Conservation (phyloP, 2,797 vertebrate genomes). For the Syndactyla subalaris region DNA sequence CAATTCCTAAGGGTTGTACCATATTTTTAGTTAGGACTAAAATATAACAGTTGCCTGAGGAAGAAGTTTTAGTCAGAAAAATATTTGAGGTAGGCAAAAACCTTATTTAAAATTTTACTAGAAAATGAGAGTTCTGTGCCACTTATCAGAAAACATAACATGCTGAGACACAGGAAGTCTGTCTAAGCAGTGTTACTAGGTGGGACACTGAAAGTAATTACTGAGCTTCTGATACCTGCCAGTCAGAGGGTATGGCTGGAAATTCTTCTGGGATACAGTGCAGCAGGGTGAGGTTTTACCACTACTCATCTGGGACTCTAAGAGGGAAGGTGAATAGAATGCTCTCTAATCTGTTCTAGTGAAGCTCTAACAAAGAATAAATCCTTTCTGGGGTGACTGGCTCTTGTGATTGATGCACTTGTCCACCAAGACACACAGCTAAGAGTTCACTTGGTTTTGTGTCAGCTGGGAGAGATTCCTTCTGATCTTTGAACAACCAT, state of each 20-base stretch:
- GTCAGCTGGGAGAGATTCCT: not conserved
- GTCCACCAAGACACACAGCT: not conserved
- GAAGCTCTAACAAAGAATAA: not conserved
- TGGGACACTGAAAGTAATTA: not conserved
- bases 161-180: not conserved
- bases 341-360: not conserved
- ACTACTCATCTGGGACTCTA: not conserved
- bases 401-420: not conserved
- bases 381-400: not conserved
- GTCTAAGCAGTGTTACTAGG: not conserved
- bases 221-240: not conserved
- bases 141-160: not conserved
- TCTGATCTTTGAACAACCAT: not conserved
- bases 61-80: constrained; percentile 39
- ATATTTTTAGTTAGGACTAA: constrained; percentile 15
- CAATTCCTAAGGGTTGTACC: not conserved
- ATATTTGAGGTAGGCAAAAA: constrained; percentile 49
- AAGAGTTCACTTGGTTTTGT: not conserved
- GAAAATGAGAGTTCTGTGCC: not conserved
- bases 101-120: not conserved
- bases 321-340: not conserved
- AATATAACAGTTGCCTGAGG: constrained; percentile 9
- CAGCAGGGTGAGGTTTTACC: not conserved
- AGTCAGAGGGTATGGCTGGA: not conserved
- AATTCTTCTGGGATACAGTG: not conserved